Conservation (phyloP, 1,140 invertebrate genomes). For the Telenomus remus region DNA sequence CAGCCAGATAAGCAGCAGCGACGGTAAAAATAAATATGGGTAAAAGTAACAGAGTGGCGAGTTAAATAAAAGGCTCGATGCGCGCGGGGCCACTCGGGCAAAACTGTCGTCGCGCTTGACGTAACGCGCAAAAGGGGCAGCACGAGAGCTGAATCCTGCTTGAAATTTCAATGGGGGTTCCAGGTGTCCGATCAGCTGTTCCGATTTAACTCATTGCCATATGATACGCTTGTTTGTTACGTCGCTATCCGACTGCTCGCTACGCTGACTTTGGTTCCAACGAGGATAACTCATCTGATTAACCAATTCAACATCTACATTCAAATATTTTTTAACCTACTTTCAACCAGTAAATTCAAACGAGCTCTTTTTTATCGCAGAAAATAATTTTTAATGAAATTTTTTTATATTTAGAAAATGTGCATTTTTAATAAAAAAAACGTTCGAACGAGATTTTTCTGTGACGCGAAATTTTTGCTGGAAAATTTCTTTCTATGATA, state of each 20-base stretch:
- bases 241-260: not conserved
- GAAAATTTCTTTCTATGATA: no score
- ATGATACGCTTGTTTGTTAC: constrained; percentile 3
- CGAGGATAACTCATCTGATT: not conserved
- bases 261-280: not conserved
- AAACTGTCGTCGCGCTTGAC: constrained; percentile 47
- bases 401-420: no score
- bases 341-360: no score
- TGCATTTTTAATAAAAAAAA: no score
- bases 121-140: constrained; percentile 39
- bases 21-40: constrained; percentile 45
- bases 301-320: no score
- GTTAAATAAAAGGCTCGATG: constrained; percentile 31
- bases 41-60: constrained; percentile 43
- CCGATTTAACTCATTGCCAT: constrained; percentile 7
- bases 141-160: constrained; percentile 7
- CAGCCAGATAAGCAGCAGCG: constrained; percentile 22
- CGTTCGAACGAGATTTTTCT: no score
- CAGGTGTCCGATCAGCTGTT: constrained; percentile 28
- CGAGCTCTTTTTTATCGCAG: no score
- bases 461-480: no score
- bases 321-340: no score
- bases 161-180: constrained; percentile 39
- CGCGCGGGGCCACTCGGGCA: constrained; percentile 22
- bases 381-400: no score